Percentiles rank a stretch among this genome's conserved stretches.
phyloP scores from a whole-genome alignment of 2,113 vertebrate species.

The Camelus dromedarius region DNA sequence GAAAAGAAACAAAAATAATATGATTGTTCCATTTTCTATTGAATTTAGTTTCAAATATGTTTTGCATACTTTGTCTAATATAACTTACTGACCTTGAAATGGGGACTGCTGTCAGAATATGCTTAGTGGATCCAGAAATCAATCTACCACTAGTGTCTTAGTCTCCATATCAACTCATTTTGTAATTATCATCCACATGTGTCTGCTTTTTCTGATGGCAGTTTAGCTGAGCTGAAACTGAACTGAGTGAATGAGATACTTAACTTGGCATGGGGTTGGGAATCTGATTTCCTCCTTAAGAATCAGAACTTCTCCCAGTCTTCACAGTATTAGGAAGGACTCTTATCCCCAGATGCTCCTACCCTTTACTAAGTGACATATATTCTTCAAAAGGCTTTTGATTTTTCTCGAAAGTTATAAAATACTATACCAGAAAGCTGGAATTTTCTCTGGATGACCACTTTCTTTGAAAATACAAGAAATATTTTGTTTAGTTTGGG shows the following conservation, averaged over 20 bases:
- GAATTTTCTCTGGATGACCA: neutral
- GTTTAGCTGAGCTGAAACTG: conserved; percentile 14
- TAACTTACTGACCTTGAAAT: neutral
- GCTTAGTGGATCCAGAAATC: neutral
- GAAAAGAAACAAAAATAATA: conserved; percentile 6
- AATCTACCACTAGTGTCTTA: neutral
- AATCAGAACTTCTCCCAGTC: neutral
- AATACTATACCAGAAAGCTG: neutral
- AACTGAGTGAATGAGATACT: neutral
- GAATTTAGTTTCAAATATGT: conserved; percentile 24
- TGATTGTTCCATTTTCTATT: neutral
- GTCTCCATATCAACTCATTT: neutral
- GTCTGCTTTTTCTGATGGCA: conserved; percentile 27
- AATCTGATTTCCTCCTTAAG: neutral
- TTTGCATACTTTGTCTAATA: neutral
- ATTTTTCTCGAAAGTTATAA: conserved; percentile 8
- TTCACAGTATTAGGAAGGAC: neutral
- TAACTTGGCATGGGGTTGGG: neutral
- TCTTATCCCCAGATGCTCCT: neutral
- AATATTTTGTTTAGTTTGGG: conserved; percentile 25
- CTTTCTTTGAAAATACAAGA: neutral
- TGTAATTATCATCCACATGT: neutral
- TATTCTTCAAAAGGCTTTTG: neutral
- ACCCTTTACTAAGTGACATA: neutral
- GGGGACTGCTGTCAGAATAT: neutral